Base-by-base conservation (phyloP, 2,797 vertebrate genomes). In the Megalops cyprinoides region DNA sequence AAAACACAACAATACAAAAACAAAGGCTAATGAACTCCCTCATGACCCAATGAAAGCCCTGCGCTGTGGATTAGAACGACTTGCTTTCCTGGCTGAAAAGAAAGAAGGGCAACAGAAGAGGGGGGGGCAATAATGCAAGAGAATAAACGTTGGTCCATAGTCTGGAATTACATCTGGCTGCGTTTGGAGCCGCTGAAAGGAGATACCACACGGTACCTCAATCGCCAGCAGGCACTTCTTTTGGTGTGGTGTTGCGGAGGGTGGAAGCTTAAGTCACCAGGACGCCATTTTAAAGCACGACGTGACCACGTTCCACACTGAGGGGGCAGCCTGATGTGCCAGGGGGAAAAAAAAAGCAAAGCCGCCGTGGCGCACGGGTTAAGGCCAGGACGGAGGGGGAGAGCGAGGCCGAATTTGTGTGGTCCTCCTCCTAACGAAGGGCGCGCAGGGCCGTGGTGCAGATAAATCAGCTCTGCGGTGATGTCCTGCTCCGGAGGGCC, bases 391-490 rank as follows among this genome's bases (percentile, higher is more conserved):
- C 2, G 6, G 9, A 53, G 15, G 18, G 51, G 2, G 18, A 53
- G 51, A 53, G 51, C 15, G 18, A 1, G 34, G 8, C 34, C 23
- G 65, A 39, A 23, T 76, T 82, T 88, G 87, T 89, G 90, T 86
- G 88, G 88, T 87, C 89, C 82, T 44, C 49, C 83, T 44, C 49
- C 83, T 81, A 76, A 81, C 82, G 80, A 84, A 28, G 7, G 10
- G 58, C 1, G 28, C 15, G 58, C 8, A n/a, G 20, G 55, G 4
- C 23, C 28, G 14, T 4, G 55, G 56, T 62, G 28, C n/a, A 20
- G 20, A 58, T 58, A 53, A 58, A 58, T 58, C n/a, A 18, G 58
- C 23, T 37, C 31, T 34, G 15, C 73, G 58, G 67, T 65, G 74
- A 49, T 76, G 80, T 76, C 78, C 79, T 80, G 39, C 74, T 77